Conservation (phyloP, 2,797 vertebrate species). For the Fringilla coelebs region DNA sequence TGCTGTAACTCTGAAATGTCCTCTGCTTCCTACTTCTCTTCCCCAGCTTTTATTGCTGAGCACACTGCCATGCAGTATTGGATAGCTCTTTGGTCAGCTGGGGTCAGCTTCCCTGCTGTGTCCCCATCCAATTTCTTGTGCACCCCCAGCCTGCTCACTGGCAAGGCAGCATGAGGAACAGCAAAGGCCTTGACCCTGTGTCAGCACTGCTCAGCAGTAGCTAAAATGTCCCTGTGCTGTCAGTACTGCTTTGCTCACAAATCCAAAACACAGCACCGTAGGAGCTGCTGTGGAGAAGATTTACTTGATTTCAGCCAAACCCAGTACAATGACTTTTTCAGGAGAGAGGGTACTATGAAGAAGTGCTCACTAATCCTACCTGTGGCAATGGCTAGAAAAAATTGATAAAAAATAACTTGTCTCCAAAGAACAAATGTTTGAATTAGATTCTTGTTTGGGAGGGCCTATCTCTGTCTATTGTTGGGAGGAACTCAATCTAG, state of each 20-base stretch:
- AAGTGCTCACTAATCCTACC: not conserved
- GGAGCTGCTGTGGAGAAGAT: not conserved
- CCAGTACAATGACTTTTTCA: not conserved
- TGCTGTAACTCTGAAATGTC: not conserved
- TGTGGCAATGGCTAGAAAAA: not conserved
- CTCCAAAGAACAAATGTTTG: not conserved
- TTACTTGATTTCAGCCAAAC: not conserved
- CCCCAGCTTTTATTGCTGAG: not conserved
- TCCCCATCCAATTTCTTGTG: not conserved
- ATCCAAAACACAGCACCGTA: not conserved
- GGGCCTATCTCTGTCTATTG: fast-evolving
- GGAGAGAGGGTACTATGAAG: not conserved
- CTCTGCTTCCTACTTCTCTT: not conserved
- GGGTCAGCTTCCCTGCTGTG: not conserved
- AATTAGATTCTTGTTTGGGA: not conserved
- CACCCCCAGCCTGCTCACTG: not conserved
- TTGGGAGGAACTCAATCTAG: not conserved
- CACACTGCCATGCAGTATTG: not conserved
- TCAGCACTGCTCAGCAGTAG: not conserved
- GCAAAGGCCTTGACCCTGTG: not conserved
- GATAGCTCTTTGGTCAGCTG: not conserved
- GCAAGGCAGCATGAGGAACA: fast-evolving
- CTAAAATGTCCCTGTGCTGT: not conserved
- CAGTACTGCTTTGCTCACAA: not conserved
- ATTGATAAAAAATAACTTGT: not conserved